Evolutionary conservation across 2,888 invertebrate species (phyloP), one percentile per base, ranked within the genome.

Genomic region (Metalampra italica): DNA sequence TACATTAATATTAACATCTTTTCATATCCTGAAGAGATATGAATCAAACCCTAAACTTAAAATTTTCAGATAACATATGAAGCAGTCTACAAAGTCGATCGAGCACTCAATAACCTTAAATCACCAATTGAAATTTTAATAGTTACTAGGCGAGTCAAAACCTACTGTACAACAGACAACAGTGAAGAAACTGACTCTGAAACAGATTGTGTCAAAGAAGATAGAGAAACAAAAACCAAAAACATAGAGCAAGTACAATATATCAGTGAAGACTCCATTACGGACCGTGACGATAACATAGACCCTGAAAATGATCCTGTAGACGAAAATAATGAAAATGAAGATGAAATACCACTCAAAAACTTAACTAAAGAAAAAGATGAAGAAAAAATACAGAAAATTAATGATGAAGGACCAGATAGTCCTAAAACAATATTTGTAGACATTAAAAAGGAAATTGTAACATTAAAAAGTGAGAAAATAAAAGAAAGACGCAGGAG

Each of bases 91-190:
- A 53, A 59, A 52, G 32, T 60, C 1, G 57, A 64, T 43, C 52
- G 57, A 47, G 46, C 43, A 0, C 15, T 34, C 8, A 43, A 37
- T 11, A 48, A 55, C 4, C 47, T 64, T 3, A 41, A 62, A 36
- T 76, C 82, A 5, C 54, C 67, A 1, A 44, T 82, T 50, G 53
- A 64, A 43, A 57, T 68, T 30, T 55, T 70, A 2, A 59, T 49
- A 0, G 49, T 58, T 0, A 64, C 58, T 0, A 55, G 68, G 8
- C 55, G 55, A 47, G 60, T 68, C 1, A 72, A 73, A 64, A 69
- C 64, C 1, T 74, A 62, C 41, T 50, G 49, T 3, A 46, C 57
- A 0, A 62, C 52, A 44, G 52, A 65, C 4, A 4, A 36, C 47
- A 46, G 47, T 46, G 41, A n/a, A 47, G 29, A 50, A 29, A 34